Evolutionary conservation across 2,888 invertebrate species (phyloP).

Genomic region (Osedax frankpressi): DNA sequence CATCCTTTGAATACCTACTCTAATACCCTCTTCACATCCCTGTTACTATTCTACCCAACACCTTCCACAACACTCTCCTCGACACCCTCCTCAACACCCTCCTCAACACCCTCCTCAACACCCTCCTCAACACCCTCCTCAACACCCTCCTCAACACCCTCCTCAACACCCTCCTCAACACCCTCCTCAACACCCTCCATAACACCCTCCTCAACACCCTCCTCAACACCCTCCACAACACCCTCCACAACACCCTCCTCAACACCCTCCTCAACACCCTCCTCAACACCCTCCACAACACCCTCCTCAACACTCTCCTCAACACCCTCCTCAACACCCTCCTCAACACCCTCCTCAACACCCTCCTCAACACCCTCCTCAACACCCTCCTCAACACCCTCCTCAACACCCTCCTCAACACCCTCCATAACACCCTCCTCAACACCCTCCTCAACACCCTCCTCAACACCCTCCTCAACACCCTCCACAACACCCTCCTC

Average conservation of each 20-base stretch:
- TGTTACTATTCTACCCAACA: not conserved
- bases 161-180: too few species aligned
- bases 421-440: not conserved
- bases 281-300: not conserved
- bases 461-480: not conserved
- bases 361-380: not conserved
- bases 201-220: not conserved
- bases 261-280: not conserved
- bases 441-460: too few species aligned
- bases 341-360: not conserved
- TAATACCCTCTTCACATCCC: constrained; percentile 1
- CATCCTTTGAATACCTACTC: too few species aligned
- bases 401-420: not conserved
- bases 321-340: not conserved
- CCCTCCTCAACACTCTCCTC: too few species aligned
- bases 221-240: too few species aligned
- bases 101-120: not conserved
- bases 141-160: not conserved
- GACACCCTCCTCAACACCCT: too few species aligned
- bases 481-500: not conserved
- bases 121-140: not conserved
- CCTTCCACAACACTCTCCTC: not conserved
- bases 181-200: not conserved
- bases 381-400: not conserved
- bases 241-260: not conserved